Conservation (phyloP, 1,140 invertebrate species). For the Helicorthomorpha holstii region DNA sequence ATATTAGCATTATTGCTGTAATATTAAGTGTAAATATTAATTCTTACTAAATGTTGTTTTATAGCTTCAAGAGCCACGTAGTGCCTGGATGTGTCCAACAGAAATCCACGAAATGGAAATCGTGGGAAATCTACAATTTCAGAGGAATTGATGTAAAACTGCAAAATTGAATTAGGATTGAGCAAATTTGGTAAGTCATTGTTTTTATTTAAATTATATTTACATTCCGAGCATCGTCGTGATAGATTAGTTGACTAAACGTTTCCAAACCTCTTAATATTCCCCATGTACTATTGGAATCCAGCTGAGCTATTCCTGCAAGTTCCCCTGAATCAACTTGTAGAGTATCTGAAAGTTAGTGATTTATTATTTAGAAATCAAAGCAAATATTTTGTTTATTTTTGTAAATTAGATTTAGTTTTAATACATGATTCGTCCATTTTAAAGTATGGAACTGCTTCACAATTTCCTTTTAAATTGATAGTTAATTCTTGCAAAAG, state of each 20-base stretch:
- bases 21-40: not conserved
- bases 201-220: no score
- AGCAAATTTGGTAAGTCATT: no score
- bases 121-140: conserved; percentile 48
- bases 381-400: no score
- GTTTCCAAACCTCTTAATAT: conserved; percentile 58
- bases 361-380: no score
- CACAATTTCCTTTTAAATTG: not conserved
- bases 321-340: no score
- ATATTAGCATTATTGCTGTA: not conserved
- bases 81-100: conserved; percentile 70
- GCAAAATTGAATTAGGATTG: not conserved
- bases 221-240: no score
- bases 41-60: conserved; percentile 37
- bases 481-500: not conserved
- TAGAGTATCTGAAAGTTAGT: no score
- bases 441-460: not conserved
- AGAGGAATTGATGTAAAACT: conserved; percentile 30
- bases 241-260: conserved; percentile 47
- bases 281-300: no score
- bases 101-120: conserved; percentile 53
- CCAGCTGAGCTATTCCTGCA: no score
- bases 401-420: no score
- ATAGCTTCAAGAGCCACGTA: conserved; percentile 48
- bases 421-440: not conserved